These are phyloP conservation scores for Condylura cristata DNA, from an alignment of 2,113 vertebrate species.

Conservation along the genomic window DNA sequence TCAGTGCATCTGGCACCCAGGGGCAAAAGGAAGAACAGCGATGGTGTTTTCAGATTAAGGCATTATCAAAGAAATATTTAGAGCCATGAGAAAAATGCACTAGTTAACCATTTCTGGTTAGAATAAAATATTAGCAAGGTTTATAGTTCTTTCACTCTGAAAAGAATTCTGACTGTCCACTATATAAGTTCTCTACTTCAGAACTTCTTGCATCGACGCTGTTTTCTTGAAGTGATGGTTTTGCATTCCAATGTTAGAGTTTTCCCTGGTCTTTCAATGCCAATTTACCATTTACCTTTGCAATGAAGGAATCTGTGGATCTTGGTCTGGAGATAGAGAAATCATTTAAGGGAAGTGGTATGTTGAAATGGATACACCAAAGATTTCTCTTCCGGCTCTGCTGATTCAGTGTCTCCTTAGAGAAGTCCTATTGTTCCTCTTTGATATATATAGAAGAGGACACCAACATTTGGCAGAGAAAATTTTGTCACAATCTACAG, in stretches of 20 bases:
- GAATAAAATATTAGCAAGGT: not conserved
- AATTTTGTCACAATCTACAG: not conserved
- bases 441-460: not conserved
- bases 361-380: not conserved
- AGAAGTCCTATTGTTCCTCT: not conserved
- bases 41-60: not conserved
- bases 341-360: not conserved
- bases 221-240: not conserved
- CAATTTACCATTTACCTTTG: not conserved
- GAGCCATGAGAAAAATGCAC: not conserved
- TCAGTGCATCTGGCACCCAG: not conserved
- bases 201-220: not conserved
- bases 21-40: not conserved
- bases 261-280: not conserved
- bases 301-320: not conserved
- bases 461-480: not conserved
- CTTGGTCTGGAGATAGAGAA: not conserved
- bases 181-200: not conserved
- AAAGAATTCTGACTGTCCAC: not conserved
- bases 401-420: not conserved
- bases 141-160: not conserved
- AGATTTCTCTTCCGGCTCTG: not conserved
- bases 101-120: not conserved
- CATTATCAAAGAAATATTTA: constrained; percentile 8
- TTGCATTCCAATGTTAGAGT: constrained; percentile 27